Evolutionary conservation across 2,113 vertebrate species (phyloP), one percentile per base, ranked within the genome.

Genomic region (Pavo muticus): DNA sequence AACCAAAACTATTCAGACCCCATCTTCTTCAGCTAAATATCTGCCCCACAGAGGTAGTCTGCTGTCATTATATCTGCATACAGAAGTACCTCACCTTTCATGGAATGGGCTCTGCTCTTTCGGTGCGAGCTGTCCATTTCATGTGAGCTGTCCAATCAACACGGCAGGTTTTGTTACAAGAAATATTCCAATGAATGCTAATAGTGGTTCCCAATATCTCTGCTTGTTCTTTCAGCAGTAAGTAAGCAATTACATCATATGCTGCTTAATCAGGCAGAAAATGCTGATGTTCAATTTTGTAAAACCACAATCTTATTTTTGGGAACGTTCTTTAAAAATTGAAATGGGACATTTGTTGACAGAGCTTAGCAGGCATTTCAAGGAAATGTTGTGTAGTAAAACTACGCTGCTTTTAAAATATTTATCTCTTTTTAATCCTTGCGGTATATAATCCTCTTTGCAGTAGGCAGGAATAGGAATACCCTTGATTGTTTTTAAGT

Each of bases 381-480:
- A 95, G 77, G 89, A 95, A 90, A 93, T 50, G 45, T 54, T 87
- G 48, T 2, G 0, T 87, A 91, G 68, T 91, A 94, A 87, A 96
- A 91, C 88, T 84, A 68, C 15, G 61, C 44, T 89, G 79, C 78
- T 88, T 94, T 96, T 92, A 10, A 93, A 95, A 94, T 95, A 96
- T 93, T 88, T 94, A 24, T 87, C 93, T 96, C 76, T 96, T 96
- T 95, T 91, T 95, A 96, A 95, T 93, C 84, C 86, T 93, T 93
- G 42, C 37, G 84, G 70, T 44, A 93, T 54, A 93, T 95, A 94
- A 95, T 95, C 88, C 57, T 95, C 94, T 93, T 96, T 93, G 35
- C 70, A 93, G 32, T 21, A 87, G 52, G 54, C 68, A 95, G 73
- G 48, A 95, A 94, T 76, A 94, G 63, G 88, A 95, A 90, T 52